Percentiles rank a stretch among this genome's conserved stretches.
phyloP scores from a whole-genome alignment of 2,888 invertebrate genomes.

The Polymixis flavicincta region DNA sequence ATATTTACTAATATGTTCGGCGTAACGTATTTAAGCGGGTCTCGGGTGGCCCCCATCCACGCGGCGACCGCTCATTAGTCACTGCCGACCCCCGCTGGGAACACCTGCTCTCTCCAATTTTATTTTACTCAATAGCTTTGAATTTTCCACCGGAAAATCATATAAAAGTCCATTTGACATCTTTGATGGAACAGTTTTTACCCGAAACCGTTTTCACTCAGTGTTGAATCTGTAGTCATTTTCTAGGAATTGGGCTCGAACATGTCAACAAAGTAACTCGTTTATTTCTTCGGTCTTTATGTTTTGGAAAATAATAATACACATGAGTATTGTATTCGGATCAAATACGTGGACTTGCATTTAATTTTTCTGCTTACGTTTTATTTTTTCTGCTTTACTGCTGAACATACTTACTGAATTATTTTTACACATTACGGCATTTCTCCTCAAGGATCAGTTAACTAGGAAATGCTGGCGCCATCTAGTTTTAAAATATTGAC shows the following conservation, averaged over 20 bases:
- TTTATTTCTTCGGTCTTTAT: neutral
- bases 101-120: conserved; percentile 75
- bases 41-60: conserved; percentile 74
- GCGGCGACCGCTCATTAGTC: conserved; percentile 81
- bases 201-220: conserved; percentile 25
- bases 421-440: neutral
- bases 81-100: conserved; percentile 71
- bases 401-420: neutral
- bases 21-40: conserved; percentile 72
- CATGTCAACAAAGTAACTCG: neutral
- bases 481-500: too few relatives aligned
- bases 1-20: conserved; percentile 66
- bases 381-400: neutral
- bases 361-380: too few relatives aligned
- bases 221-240: neutral
- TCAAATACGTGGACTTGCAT: neutral
- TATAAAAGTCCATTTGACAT: conserved; percentile 69
- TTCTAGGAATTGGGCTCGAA: neutral
- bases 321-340: neutral
- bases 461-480: too few relatives aligned
- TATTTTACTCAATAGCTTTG: conserved; percentile 71
- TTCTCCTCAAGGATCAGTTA: too few relatives aligned
- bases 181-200: conserved; percentile 54
- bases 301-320: neutral
- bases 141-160: conserved; percentile 74